Conservation (phyloP, 92 coral and sea anemone species). For the Phenganax subtilis region DNA sequence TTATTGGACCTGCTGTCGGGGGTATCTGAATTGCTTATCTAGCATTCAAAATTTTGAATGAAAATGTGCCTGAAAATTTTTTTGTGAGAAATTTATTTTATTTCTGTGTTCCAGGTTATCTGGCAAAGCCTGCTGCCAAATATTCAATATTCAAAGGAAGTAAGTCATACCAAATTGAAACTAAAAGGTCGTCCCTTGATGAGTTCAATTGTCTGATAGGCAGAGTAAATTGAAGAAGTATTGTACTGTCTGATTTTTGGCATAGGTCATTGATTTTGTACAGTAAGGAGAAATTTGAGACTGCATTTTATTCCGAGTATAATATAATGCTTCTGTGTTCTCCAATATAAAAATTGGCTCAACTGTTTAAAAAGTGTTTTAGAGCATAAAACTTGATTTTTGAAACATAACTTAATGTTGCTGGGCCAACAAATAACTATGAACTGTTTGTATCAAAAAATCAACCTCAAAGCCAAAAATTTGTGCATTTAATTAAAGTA, state of each 20-base stretch:
- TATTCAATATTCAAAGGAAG: constrained; percentile 61
- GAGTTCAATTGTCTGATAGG: too few relatives aligned
- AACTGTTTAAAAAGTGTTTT: neutral
- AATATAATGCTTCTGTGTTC: constrained; percentile 26
- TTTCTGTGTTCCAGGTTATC: constrained; percentile 46
- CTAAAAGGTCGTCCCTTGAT: too few relatives aligned
- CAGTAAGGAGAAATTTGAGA: constrained; percentile 5
- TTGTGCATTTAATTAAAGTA: too few relatives aligned
- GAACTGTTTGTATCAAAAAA: neutral
- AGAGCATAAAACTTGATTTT: neutral
- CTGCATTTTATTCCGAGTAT: constrained; percentile 28
- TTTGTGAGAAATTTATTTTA: neutral
- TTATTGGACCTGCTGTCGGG: constrained; percentile 81
- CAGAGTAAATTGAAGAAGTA: neutral
- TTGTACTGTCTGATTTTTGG: neutral
- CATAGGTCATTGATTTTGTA: neutral
- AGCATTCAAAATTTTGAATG: neutral
- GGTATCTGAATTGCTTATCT: constrained; percentile 40
- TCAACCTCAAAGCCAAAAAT: neutral
- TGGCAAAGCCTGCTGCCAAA: constrained; percentile 56
- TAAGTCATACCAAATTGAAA: constrained; percentile 19
- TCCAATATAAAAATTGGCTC: constrained; percentile 6
- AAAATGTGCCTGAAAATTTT: neutral
- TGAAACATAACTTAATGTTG: neutral
- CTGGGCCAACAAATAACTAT: neutral